Evolutionary conservation across 2,888 invertebrate genomes (phyloP).

Genomic region (Hemicrepidius hirtus): DNA sequence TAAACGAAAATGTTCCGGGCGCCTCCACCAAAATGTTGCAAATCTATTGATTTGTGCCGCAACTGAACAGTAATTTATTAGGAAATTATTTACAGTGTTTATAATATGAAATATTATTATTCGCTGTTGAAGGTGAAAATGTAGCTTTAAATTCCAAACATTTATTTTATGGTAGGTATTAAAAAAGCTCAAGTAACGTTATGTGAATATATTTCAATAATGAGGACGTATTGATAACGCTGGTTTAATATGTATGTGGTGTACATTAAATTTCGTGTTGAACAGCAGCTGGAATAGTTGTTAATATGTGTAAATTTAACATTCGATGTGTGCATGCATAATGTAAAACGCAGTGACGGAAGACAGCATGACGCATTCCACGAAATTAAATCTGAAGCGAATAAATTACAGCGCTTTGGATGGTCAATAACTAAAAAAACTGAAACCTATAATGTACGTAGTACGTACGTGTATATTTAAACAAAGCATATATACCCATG

Average conservation of each 20-base stretch:
- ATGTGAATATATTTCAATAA: not conserved
- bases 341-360: slow-evolving; percentile 29
- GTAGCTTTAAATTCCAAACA: too few relatives aligned
- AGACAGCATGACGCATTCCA: slow-evolving; percentile 34
- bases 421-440: slow-evolving; percentile 32
- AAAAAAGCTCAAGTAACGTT: too few relatives aligned
- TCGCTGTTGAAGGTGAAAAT: too few relatives aligned
- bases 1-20: too few relatives aligned
- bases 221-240: slow-evolving; percentile 16
- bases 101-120: too few relatives aligned
- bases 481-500: slow-evolving; percentile 8
- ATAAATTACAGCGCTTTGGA: slow-evolving; percentile 22
- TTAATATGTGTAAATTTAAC: slow-evolving; percentile 35
- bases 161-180: too few relatives aligned
- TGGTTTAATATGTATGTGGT: slow-evolving; percentile 21
- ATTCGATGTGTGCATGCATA: slow-evolving; percentile 36
- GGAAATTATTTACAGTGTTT: too few relatives aligned
- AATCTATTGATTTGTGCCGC: too few relatives aligned
- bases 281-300: slow-evolving; percentile 45
- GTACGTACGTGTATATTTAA: slow-evolving; percentile 12
- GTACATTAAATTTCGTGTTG: slow-evolving; percentile 18
- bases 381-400: slow-evolving; percentile 38
- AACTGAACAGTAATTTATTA: too few relatives aligned
- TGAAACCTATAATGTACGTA: slow-evolving; percentile 23
- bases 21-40: too few relatives aligned